Evolutionary conservation across 2,113 vertebrate species (phyloP).

Genomic region (Atherinomorus stipes): DNA sequence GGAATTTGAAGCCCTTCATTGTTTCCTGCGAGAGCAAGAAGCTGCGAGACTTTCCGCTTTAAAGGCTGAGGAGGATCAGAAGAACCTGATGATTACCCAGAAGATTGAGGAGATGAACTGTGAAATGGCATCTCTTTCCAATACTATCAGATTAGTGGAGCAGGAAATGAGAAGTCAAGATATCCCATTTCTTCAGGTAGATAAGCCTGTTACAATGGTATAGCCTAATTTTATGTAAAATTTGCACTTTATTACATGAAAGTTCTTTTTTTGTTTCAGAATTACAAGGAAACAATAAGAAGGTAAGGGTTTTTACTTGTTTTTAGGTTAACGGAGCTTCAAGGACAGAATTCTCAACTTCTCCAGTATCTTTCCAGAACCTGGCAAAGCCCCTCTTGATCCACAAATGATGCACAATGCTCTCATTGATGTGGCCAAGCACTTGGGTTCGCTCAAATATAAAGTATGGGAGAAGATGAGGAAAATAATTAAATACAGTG

Average conservation of each 20-base stretch:
- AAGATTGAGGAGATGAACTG: slow-evolving; percentile 71
- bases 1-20: slow-evolving; percentile 79
- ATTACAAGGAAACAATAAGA: slow-evolving; percentile 83
- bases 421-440: slow-evolving; percentile 81
- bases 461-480: slow-evolving; percentile 86
- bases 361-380: slow-evolving; percentile 70
- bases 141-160: slow-evolving; percentile 76
- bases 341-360: slow-evolving; percentile 6
- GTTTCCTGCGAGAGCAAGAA: slow-evolving; percentile 83
- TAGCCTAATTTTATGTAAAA: background rate
- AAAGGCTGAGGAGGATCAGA: slow-evolving; percentile 75
- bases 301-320: slow-evolving; percentile 60
- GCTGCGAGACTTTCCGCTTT: slow-evolving; percentile 70
- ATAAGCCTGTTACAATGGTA: background rate
- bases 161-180: slow-evolving; percentile 79
- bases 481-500: slow-evolving; percentile 78
- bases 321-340: background rate
- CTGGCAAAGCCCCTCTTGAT: slow-evolving; percentile 68
- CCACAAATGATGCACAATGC: slow-evolving; percentile 67
- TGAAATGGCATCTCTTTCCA: slow-evolving; percentile 75
- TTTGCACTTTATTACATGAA: background rate
- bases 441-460: slow-evolving; percentile 83
- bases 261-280: slow-evolving; percentile 65
- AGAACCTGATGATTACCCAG: slow-evolving; percentile 71
- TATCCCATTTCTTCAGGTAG: slow-evolving; percentile 81